Evolutionary conservation across 2,113 vertebrate species (phyloP).

Genomic region (Cardinalis cardinalis): DNA sequence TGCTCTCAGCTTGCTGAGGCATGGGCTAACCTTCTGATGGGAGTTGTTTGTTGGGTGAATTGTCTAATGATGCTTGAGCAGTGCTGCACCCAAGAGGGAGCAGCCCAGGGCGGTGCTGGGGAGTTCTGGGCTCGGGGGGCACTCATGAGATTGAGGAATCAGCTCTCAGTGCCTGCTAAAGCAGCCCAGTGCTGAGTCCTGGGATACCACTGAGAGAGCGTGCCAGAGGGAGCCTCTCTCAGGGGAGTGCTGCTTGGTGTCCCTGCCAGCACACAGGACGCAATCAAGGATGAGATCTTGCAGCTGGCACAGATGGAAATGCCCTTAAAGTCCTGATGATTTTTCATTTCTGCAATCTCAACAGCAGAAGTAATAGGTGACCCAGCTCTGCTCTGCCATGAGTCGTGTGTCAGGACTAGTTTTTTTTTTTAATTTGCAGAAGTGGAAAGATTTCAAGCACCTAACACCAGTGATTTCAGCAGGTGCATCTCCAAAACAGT

Average conservation of each 20-base stretch:
- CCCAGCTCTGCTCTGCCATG: not conserved
- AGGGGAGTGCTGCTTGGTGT: not conserved
- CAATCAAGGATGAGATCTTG: not conserved
- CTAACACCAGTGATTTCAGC: not conserved
- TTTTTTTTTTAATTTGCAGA: not conserved
- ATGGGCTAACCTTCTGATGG: not conserved
- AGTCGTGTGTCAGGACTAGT: not conserved
- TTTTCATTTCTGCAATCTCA: not conserved
- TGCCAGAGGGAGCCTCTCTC: accelerated
- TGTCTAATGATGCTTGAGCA: not conserved
- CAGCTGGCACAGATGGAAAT: not conserved
- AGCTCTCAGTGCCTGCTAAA: not conserved
- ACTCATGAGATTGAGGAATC: not conserved
- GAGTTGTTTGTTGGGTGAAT: not conserved
- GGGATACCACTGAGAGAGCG: not conserved
- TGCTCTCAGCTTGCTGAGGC: slow-evolving; percentile 16
- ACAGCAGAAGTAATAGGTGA: not conserved
- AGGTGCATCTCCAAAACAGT: not conserved
- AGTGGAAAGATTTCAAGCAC: not conserved
- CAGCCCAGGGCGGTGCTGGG: not conserved
- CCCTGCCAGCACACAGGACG: not conserved
- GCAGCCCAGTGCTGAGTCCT: not conserved
- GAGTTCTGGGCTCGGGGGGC: not conserved
- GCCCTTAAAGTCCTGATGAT: not conserved
- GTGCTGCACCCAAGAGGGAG: not conserved